Conservation (phyloP, 2,797 vertebrate genomes). For the Falco biarmicus region DNA sequence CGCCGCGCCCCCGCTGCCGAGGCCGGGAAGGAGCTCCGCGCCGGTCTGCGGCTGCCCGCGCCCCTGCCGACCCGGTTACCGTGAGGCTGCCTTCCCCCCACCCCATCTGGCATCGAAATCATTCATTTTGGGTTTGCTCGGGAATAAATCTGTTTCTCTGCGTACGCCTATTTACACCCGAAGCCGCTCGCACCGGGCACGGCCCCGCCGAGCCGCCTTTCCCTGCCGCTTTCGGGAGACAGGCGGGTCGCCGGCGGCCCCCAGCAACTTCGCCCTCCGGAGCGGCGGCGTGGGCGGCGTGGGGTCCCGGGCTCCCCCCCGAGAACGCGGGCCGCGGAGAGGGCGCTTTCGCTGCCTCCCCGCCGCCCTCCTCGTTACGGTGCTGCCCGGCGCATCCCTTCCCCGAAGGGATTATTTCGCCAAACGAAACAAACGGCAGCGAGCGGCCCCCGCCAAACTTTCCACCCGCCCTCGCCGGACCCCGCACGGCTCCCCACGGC, state of each 20-base stretch:
- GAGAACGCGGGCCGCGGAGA: background rate
- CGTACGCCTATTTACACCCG: background rate
- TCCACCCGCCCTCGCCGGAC: background rate
- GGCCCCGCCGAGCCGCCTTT: background rate
- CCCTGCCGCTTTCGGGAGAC: background rate
- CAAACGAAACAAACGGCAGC: conserved; percentile 39
- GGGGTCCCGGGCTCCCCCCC: background rate
- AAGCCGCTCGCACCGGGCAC: background rate
- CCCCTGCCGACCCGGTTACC: background rate
- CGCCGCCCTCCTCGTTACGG: background rate
- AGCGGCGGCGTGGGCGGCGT: background rate
- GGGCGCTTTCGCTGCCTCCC: background rate
- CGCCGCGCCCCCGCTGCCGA: background rate
- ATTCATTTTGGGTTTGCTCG: background rate
- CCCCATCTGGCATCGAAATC: conserved; percentile 35
- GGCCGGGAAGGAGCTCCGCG: background rate
- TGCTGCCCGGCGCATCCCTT: background rate
- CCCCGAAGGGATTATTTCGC: conserved; percentile 5
- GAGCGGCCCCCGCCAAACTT: conserved; percentile 9
- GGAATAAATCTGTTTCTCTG: background rate
- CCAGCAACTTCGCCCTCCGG: background rate
- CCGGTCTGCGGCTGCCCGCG: background rate
- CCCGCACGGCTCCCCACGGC: background rate
- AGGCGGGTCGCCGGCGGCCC: too few species aligned
- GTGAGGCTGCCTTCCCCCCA: background rate